These are phyloP conservation scores for Chunga burmeisteri DNA, from an alignment of 2,113 vertebrate species.

Conservation along the genomic window DNA sequence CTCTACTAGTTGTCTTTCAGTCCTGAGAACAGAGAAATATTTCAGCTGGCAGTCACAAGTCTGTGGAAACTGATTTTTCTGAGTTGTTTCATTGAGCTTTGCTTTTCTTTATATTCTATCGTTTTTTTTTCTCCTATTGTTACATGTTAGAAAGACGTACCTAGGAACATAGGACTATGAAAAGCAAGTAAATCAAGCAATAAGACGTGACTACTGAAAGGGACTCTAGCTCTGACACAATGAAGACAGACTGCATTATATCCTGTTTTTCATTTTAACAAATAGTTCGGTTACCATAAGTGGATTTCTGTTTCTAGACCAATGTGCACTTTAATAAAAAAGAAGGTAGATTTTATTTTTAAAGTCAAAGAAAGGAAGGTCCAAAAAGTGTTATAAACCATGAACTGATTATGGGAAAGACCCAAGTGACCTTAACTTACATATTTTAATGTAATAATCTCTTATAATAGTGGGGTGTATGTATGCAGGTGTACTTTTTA, in stretches of 20 bases:
- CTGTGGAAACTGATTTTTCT: not conserved
- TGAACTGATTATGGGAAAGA: not conserved
- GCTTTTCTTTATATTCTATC: not conserved
- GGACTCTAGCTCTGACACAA: not conserved
- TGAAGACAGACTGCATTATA: too few relatives aligned
- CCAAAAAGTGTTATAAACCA: not conserved
- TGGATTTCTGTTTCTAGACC: not conserved
- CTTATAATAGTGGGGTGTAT: not conserved
- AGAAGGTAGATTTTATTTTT: not conserved
- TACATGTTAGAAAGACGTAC: accelerated
- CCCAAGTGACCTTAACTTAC: not conserved
- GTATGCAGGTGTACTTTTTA: not conserved
- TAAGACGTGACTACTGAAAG: not conserved
- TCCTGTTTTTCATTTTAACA: not conserved
- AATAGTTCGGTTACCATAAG: not conserved
- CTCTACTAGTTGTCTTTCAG: not conserved
- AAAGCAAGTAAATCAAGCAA: not conserved
- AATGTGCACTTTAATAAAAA: not conserved
- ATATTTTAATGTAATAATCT: not conserved
- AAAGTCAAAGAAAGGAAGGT: not conserved
- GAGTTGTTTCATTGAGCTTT: accelerated
- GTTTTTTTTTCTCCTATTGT: not conserved
- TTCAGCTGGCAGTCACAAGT: not conserved
- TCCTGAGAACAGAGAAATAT: not conserved
- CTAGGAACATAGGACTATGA: not conserved